phyloP scores from a whole-genome alignment of 2,888 invertebrate genomes.

The Andrena trimmerana region DNA sequence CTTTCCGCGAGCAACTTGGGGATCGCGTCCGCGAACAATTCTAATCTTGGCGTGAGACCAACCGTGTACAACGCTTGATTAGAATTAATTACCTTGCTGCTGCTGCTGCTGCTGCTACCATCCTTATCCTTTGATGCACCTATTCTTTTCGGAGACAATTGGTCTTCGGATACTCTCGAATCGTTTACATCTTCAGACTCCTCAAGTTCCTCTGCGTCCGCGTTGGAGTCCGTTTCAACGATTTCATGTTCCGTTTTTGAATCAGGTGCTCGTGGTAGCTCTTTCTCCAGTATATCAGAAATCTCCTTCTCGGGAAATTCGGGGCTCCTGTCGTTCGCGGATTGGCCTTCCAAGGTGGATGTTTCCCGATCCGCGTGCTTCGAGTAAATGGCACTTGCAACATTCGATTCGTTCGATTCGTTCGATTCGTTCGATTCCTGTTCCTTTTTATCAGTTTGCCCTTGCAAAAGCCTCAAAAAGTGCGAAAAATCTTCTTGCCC shows the following conservation, averaged over 20 bases:
- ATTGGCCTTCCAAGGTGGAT: constrained; percentile 23
- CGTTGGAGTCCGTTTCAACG: constrained; percentile 69
- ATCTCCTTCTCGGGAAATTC: constrained; percentile 83
- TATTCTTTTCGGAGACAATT: constrained; percentile 58
- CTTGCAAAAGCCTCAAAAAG: constrained; percentile 80
- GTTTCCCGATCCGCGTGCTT: constrained; percentile 67
- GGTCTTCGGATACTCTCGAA: constrained; percentile 58
- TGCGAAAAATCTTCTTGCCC: constrained; percentile 83
- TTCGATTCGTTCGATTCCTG: constrained; percentile 51
- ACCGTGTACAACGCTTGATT: constrained; percentile 80
- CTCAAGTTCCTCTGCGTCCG: constrained; percentile 46
- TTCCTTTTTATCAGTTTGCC: constrained; percentile 74
- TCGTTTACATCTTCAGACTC: constrained; percentile 52
- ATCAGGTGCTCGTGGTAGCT: constrained; percentile 61
- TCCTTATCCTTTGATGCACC: constrained; percentile 51
- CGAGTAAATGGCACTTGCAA: constrained; percentile 69
- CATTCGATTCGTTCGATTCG: constrained; percentile 46
- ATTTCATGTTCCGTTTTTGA: constrained; percentile 69
- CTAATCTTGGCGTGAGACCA: constrained; percentile 81
- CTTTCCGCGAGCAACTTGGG: constrained; percentile 82
- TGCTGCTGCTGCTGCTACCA: no score
- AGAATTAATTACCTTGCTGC: constrained; percentile 72
- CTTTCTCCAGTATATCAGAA: constrained; percentile 79
- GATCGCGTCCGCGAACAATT: constrained; percentile 82
- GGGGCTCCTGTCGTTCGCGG: constrained; percentile 75